A percentile compares a stretch with the other conserved stretches of the same genome.
phyloP scores from a whole-genome alignment of 2,888 invertebrate species.

The Eupithecia vulgata region DNA sequence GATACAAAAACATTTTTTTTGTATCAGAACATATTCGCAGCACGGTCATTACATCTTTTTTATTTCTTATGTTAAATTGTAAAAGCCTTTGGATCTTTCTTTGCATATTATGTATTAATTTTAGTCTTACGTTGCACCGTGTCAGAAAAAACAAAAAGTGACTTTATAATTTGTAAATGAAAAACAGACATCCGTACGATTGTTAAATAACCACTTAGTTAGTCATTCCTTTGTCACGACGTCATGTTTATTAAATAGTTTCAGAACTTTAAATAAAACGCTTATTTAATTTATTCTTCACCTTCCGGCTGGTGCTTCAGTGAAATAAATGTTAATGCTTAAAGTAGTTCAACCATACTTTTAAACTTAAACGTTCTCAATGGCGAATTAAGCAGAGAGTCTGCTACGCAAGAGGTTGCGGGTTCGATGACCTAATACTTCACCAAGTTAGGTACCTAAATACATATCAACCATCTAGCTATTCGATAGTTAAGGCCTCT shows the following conservation, averaged over 20 bases:
- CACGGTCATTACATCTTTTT: too few relatives aligned
- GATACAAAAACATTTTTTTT: too few relatives aligned
- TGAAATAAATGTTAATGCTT: background rate
- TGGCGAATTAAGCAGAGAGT: background rate
- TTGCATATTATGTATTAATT: too few relatives aligned
- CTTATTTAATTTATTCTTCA: background rate
- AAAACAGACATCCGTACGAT: background rate
- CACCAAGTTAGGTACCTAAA: too few relatives aligned
- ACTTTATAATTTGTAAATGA: background rate
- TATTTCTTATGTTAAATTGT: too few relatives aligned
- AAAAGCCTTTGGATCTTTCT: too few relatives aligned
- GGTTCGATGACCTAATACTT: background rate
- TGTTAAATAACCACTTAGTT: background rate
- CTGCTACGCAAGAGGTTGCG: background rate
- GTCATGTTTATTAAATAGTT: background rate
- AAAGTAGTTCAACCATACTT: background rate
- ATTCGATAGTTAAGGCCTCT: too few relatives aligned
- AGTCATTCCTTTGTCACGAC: conserved; percentile 4
- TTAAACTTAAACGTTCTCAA: background rate
- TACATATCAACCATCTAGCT: too few relatives aligned
- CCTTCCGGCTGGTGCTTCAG: background rate
- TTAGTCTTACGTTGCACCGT: too few relatives aligned
- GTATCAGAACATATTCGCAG: too few relatives aligned
- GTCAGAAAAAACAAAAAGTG: background rate
- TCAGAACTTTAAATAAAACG: background rate